Evolutionary conservation across 2,888 invertebrate genomes (phyloP), one percentile per base, ranked within the genome.

Genomic region (Metellina segmentata): DNA sequence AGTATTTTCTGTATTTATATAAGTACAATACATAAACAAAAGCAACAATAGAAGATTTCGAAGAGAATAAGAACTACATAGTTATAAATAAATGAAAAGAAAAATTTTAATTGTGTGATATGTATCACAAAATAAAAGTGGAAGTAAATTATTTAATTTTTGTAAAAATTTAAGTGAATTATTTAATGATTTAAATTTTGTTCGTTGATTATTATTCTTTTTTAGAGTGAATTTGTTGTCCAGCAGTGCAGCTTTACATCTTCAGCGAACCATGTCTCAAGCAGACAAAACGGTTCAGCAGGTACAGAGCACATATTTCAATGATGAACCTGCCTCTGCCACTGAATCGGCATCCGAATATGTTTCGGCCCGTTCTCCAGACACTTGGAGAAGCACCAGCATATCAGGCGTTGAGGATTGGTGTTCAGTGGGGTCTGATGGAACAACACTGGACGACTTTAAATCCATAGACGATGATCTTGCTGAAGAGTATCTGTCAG

Each of bases 321-420:
- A 61, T n/a, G 90, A 91, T 13, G 91, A 91, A 49, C n/a, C 69
- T 34, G 71, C 75, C 0, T 48, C 83, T 7, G 51, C 52, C 2
- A 91, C 87, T 1, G 91, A 91, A 78, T 90, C 89, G 16, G 79
- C 53, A 5, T 61, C 89, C 34, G 90, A 91, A 49, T 91, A 91
- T 71, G 91, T 91, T 2, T 87, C 87, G 1, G 91, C 91, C n/a
- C 82, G 87, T 6, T 91, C 91, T 49, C 91, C 91, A 7, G 87
- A 88, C 9, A 87, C 92, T 9, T 92, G 92, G 92, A 51, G 51
- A 49, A 92, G 92, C 49, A 92, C 92, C 2, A 92, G 92, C 51
- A 92, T 92, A 20, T 92, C 92, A 5, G 92, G 92, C 0, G 77
- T 92, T 2, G 92, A 89, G 8, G 92, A 92, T 34, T 92, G 92